Evolutionary conservation across 2,113 vertebrate species (phyloP), one percentile per base, ranked within the genome.

Genomic region (Spea multiplicata): DNA sequence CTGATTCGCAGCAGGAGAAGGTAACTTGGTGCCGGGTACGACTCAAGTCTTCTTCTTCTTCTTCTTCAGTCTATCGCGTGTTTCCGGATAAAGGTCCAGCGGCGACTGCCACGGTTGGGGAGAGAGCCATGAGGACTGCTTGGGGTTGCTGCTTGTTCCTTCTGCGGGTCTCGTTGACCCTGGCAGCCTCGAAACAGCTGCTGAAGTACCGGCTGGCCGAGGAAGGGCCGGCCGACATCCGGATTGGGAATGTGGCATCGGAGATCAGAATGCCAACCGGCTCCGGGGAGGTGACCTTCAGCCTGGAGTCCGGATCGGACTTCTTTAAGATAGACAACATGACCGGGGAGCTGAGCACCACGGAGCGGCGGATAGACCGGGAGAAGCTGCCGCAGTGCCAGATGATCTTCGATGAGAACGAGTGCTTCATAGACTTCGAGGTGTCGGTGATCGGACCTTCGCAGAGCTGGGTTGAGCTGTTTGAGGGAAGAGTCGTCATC

Each of bases 321-420:
- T 98, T 96, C 86, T 95, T 99, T 83, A 98, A 98, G 88, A 99
- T 99, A 87, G 97, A 99, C 92, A 98, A 98, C 91, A 96, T 98
- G 65, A 98, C 97, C 65, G 97, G 97, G 74, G 97, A 98, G 88
- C 92, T 99, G 86, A 96, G 94, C 90, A 99, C 97, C 69, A 97
- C 95, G 52, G 96, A 97, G 89, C 89, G 95, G 85, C 94, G 97
- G 86, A 96, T 98, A 84, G 97, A 98, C 95, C 95, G 97, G 8
- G 97, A 99, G 82, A 99, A 98, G 91, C 88, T 98, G 83, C 96
- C 95, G 88, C 97, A 98, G 94, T 98, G 97, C 91, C 97, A 98
- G 87, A 98, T 98, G 97, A 98, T 99, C 83, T 98, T 98, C 90
- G 97, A 99, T 84, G 97, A 98, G 86, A 99, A 98, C 55, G 97